Conservation (phyloP, 2,113 vertebrate genomes). For the Pyrgilauda ruficollis region DNA sequence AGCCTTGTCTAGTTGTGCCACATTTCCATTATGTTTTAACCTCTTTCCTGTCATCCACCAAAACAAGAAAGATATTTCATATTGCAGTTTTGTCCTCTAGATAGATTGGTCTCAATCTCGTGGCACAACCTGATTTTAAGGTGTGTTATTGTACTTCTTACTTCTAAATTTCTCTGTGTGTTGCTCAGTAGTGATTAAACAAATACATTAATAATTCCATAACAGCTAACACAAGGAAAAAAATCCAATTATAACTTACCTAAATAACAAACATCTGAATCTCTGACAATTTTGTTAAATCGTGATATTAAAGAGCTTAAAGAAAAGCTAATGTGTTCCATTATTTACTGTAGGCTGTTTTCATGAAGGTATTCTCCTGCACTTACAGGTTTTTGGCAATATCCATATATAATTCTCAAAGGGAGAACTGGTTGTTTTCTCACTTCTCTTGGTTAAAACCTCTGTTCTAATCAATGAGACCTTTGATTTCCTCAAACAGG, state of each 20-base stretch:
- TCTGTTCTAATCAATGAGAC: neutral
- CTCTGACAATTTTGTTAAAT: neutral
- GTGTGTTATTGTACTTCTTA: neutral
- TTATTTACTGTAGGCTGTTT: neutral
- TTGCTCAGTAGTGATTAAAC: neutral
- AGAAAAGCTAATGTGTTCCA: neutral
- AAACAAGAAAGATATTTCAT: neutral
- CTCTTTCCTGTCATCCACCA: neutral
- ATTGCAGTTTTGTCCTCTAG: neutral
- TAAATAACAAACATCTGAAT: neutral
- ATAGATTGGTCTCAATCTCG: neutral
- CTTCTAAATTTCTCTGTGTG: neutral
- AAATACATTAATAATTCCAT: neutral
- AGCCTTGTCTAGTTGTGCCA: neutral
- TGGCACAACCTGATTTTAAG: neutral
- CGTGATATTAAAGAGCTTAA: neutral
- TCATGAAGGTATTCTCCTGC: neutral
- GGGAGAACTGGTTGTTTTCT: neutral
- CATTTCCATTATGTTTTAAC: neutral
- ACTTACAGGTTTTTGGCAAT: neutral
- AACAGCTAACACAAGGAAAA: neutral
- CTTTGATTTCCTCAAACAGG: constrained; percentile 6
- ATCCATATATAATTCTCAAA: neutral
- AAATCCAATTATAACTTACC: neutral
- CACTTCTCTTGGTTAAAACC: neutral